Base-by-base conservation (phyloP, 2,113 vertebrate genomes). In the Ariopsis seemanni region DNA sequence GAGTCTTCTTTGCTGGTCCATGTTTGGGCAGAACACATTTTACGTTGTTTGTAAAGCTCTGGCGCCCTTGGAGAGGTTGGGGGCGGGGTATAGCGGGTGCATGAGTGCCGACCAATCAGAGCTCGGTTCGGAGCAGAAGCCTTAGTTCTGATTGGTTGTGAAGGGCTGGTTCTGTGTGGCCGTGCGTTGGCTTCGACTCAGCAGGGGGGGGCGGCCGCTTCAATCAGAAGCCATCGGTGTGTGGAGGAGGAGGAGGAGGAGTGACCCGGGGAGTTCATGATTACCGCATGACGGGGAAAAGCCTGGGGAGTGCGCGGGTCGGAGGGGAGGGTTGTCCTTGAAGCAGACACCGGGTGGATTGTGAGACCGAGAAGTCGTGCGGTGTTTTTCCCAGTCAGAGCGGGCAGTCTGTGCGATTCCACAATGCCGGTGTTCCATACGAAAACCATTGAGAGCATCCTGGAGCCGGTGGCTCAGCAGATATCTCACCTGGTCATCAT, bases 401-500 rank as follows among this genome's bases (percentile, higher is more conserved):
- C 89, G 93, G 94, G 94, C 27, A 69, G n/a, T 22, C 89, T 88
- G 90, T 93, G 93, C 92, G 91, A 92, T 88, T 91, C 91, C 95
- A 94, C 93, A 92, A 99, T 99, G 98, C 98, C 98, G 84, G 98
- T 99, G 93, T 99, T 99, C 92, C 98, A 99, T 89, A 99, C 98
- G 82, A 98, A 98, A 93, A 99, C 98, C 86, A 99, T 99, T 92
- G 98, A 99, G 96, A 99, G 98, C 93, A 99, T 99, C 93, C 95
- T 99, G 95, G 98, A 99, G 96, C 98, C 97, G 58, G 98, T 99
- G 96, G 98, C 98, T 90, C 98, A 99, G 97, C 98, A 99, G 95
- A 99, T 99, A 92, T 99, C 98, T 85, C 98, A 99, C 96, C 95
- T 99, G 95, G 98, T 99, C 93, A 99, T 99, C 93, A 99, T 99